Evolutionary conservation across 2,797 vertebrate species (phyloP), one percentile per base, ranked within the genome.

Genomic region (Intellagama lesueurii): DNA sequence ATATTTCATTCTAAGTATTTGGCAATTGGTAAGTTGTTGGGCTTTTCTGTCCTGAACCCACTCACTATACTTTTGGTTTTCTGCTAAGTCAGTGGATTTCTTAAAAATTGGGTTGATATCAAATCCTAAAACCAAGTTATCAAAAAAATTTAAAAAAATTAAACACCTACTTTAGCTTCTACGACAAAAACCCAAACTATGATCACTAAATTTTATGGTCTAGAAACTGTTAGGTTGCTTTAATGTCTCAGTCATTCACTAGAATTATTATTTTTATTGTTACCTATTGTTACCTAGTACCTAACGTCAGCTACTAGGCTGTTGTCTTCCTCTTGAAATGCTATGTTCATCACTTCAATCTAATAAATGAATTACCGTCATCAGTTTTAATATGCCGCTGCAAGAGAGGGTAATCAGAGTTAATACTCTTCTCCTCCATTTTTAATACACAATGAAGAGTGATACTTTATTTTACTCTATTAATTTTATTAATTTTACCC

Each of bases 381-480:
- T 0, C 28, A 60, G 19, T 81, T 89, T 75, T 47, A 81, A 76
- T 22, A 75, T 22, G 0, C 49, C 80, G 52, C 32, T 52, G 9
- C 35, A 47, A 40, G 12, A 32, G 1, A 85, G 68, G 84, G 79
- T 11, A 88, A 56, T 56, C 0, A 44, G 32, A 56, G 19, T 40
- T 49, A 22, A 16, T 69, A 40, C 81, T 49, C 32, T 52, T 49
- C 26, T 4, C 32, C 8, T 64, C 19, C 1, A 24, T 14, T 32
- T 35, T 60, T 14, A 0, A 0, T 30, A 0, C 17, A 40, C 60
- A 81, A 84, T 0, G 0, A 11, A 0, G 44, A 40, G 30, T 47
- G 0, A 22, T 76, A 22, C 22, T 52, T n/a, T 49, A 64, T 81
- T 75, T 85, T 17, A 60, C 32, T 85, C 24, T 28, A 14, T 40